Percentiles rank a stretch among this genome's conserved stretches.
Conservation (phyloP, 2,888 invertebrate species). For the Euplagia quadripunctaria region DNA sequence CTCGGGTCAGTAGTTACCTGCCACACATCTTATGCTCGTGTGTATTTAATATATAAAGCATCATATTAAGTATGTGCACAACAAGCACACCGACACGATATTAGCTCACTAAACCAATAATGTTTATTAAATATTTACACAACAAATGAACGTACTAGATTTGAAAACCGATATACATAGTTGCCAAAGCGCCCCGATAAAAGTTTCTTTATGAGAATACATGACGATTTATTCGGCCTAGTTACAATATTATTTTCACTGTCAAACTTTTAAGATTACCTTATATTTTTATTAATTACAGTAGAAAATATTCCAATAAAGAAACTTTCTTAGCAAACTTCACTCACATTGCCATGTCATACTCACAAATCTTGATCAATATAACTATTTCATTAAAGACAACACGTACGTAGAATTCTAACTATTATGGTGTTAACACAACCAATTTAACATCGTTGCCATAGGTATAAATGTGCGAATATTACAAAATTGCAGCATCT, state of each 20-base stretch:
- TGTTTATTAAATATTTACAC: constrained; percentile 15
- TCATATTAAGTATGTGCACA: constrained; percentile 20
- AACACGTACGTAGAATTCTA: constrained; percentile 13
- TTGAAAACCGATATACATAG: background rate
- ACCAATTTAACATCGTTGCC: constrained; percentile 82
- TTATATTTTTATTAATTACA: background rate
- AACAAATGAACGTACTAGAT: constrained; percentile 13
- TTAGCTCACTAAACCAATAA: constrained; percentile 17
- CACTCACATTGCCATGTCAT: constrained; percentile 7
- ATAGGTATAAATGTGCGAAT: constrained; percentile 86
- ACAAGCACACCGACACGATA: constrained; percentile 19
- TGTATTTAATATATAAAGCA: constrained; percentile 22
- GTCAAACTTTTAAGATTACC: background rate
- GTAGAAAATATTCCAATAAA: constrained; percentile 14
- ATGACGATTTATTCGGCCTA: background rate
- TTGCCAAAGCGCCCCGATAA: constrained; percentile 9
- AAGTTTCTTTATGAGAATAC: constrained; percentile 18
- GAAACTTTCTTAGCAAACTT: constrained; percentile 8
- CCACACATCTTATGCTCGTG: constrained; percentile 16
- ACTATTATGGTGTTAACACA: constrained; percentile 65
- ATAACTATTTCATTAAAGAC: constrained; percentile 2
- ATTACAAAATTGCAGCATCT: constrained; percentile 90
- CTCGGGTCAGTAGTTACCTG: constrained; percentile 84
- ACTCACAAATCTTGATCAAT: constrained; percentile 3
- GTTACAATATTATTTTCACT: background rate